Evolutionary conservation across 2,113 vertebrate genomes (phyloP).

Genomic region (Calyptommatus sinebrachiatus): DNA sequence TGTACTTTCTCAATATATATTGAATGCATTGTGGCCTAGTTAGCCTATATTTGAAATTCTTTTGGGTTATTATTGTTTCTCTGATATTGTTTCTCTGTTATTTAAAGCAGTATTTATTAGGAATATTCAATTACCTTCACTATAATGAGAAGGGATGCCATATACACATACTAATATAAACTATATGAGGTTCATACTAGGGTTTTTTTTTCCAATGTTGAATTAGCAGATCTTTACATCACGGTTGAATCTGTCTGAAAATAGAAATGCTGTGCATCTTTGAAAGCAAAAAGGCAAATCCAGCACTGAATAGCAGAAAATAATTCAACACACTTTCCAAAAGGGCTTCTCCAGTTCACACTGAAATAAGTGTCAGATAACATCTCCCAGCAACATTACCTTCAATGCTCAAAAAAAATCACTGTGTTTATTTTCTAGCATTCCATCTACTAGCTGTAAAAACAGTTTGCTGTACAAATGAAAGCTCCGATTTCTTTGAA

Average conservation of each 20-base stretch:
- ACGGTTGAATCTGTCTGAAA: background rate
- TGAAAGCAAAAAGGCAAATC: background rate
- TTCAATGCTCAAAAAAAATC: constrained; percentile 1
- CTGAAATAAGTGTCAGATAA: background rate
- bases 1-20: too few relatives aligned
- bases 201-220: too few relatives aligned
- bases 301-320: background rate
- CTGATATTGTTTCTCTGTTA: too few relatives aligned
- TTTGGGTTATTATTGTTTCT: too few relatives aligned
- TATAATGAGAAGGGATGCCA: too few relatives aligned
- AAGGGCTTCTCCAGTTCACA: constrained; percentile 6
- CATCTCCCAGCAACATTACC: constrained; percentile 26
- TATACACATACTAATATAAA: too few relatives aligned
- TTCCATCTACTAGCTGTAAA: constrained; percentile 44
- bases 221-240: background rate
- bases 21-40: too few relatives aligned
- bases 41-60: too few relatives aligned
- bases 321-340: constrained; percentile 1
- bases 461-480: constrained; percentile 51
- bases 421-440: constrained; percentile 51
- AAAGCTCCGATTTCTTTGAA: constrained; percentile 42
- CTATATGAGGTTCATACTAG: too few relatives aligned
- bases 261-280: background rate
- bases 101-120: too few relatives aligned
- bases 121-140: too few relatives aligned